Base-by-base conservation (phyloP, 2,113 vertebrate genomes). In the Peromyscus polionotus region DNA sequence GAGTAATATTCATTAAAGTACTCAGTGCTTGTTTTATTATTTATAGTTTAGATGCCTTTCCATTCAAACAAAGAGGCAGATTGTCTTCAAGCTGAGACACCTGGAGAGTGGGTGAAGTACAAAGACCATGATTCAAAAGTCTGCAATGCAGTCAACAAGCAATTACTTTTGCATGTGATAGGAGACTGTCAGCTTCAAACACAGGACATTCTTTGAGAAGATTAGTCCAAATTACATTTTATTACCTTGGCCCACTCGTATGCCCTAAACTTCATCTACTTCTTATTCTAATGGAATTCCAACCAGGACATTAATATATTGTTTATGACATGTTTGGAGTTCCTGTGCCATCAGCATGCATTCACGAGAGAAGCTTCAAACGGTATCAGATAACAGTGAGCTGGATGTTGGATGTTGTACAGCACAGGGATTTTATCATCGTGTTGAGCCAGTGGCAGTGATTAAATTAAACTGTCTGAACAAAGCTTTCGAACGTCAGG, bases 151-250 rank as follows among this genome's bases (percentile, higher is more conserved):
- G 98, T 99, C 99, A 99, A 98, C 98, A 99, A 98, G 98, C 99
- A 99, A 99, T 99, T 99, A 99, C 99, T 99, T 99, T 98, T 98
- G 98, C 98, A 97, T 99, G 98, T 99, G 99, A 99, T 99, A 98
- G 99, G 99, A 98, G 99, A 99, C 99, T 99, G 99, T 99, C 99
- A 98, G 99, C 99, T 99, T 99, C 99, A 99, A 99, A 99, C 98
- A 97, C 75, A 36, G 98, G 97, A 99, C 99, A 99, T 99, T 99
- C 99, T 99, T 99, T 87, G 93, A 98, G 99, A 99, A 99, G 99
- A 99, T 99, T 99, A 99, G 99, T 98, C 98, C 98, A 99, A 99
- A 99, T 99, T 99, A 99, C 99, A 98, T 99, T 99, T 99, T 99
- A 99, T 99, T 99, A 99, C 99, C 98, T 95, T 97, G 99, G 98